Evolutionary conservation across 2,888 invertebrate genomes (phyloP).

Genomic region (Stratiomys singularior): DNA sequence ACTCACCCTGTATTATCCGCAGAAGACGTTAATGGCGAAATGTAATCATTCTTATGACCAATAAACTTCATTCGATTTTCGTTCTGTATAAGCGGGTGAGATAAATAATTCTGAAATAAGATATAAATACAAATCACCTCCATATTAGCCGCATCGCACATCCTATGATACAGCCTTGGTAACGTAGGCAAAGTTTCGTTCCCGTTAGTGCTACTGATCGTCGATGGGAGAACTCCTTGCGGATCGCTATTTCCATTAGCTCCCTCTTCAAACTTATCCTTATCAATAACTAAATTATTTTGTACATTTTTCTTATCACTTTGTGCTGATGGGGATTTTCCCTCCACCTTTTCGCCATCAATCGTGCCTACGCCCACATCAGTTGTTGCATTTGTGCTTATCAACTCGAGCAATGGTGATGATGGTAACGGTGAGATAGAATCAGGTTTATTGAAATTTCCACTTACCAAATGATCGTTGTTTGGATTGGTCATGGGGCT

Average conservation of each 20-base stretch:
- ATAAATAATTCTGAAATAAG: neutral
- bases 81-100: neutral
- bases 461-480: slow-evolving; percentile 17
- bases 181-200: neutral
- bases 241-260: neutral
- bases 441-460: slow-evolving; percentile 5
- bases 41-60: slow-evolving; percentile 40
- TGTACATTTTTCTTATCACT: slow-evolving; percentile 39
- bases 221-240: neutral
- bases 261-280: neutral
- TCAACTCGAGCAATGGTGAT: neutral
- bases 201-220: neutral
- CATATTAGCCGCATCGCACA: neutral
- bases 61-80: neutral
- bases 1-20: slow-evolving; percentile 53
- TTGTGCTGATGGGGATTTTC: neutral
- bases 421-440: neutral
- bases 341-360: neutral
- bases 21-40: slow-evolving; percentile 54
- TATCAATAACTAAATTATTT: slow-evolving; percentile 1
- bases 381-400: neutral
- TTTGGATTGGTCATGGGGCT: neutral
- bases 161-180: neutral
- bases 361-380: neutral
- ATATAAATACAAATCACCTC: slow-evolving; percentile 22